Conservation (phyloP, 2,888 invertebrate species). For the Drosophila monieri region DNA sequence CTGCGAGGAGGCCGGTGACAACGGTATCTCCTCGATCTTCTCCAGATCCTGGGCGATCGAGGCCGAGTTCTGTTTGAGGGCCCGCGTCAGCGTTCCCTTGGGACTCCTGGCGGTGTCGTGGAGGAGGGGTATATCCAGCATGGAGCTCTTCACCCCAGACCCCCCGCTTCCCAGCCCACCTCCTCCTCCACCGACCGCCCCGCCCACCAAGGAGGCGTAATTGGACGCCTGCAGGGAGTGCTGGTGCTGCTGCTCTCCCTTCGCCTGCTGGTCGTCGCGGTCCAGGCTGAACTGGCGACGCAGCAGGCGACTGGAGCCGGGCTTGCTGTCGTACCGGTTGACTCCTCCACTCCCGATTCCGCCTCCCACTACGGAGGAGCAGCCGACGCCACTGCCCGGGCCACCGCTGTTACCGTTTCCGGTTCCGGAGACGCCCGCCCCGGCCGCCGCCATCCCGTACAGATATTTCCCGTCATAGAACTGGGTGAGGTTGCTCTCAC, state of each 20-base stretch:
- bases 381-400: constrained; percentile 36
- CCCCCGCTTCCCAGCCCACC: neutral
- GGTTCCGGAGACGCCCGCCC: constrained; percentile 8
- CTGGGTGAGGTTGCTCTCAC: constrained; percentile 85
- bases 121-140: constrained; percentile 81
- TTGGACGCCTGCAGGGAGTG: constrained; percentile 70
- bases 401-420: constrained; percentile 23
- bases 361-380: constrained; percentile 53
- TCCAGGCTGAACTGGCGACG: constrained; percentile 89
- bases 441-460: constrained; percentile 61
- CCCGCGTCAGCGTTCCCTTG: constrained; percentile 77
- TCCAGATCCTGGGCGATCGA: constrained; percentile 89
- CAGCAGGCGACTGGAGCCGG: constrained; percentile 85
- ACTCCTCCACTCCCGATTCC: constrained; percentile 51
- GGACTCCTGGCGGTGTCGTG: constrained; percentile 83
- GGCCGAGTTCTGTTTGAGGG: constrained; percentile 88
- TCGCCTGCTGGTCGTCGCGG: constrained; percentile 85
- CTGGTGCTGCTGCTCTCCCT: constrained; percentile 74
- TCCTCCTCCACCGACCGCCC: constrained; percentile 9
- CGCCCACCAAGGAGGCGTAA: constrained; percentile 59
- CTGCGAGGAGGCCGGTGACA: constrained; percentile 84
- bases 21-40: constrained; percentile 88
- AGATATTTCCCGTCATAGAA: constrained; percentile 83
- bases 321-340: constrained; percentile 80
- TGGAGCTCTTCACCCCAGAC: constrained; percentile 66